phyloP scores from a whole-genome alignment of 2,888 invertebrate genomes.

The Nymphalis c-album region DNA sequence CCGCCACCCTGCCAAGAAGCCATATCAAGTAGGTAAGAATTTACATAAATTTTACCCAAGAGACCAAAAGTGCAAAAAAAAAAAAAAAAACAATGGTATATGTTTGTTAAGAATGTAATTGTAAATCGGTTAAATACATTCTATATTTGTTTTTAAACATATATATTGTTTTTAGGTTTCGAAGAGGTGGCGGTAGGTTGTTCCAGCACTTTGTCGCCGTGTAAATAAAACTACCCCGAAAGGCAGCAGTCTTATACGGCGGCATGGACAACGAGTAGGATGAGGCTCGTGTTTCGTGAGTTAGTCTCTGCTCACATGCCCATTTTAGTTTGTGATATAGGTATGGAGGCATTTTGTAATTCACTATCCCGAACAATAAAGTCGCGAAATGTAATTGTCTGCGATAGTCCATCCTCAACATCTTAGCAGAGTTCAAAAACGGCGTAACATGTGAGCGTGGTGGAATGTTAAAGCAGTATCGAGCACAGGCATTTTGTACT shows the following conservation, averaged over 20 bases:
- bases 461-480: not conserved
- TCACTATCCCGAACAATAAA: not conserved
- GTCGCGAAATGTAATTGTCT: not conserved
- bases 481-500: not conserved
- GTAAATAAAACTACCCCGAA: slow-evolving; percentile 1
- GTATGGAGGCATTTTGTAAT: slow-evolving; percentile 1
- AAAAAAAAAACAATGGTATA: not conserved
- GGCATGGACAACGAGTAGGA: slow-evolving; percentile 1
- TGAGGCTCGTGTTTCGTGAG: not conserved
- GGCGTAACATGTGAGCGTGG: not conserved
- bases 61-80: not conserved
- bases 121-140: not conserved
- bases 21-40: slow-evolving; percentile 1
- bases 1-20: slow-evolving; percentile 1
- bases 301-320: slow-evolving; percentile 2
- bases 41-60: not conserved
- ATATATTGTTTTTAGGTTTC: slow-evolving; percentile 5
- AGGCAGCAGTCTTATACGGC: not conserved
- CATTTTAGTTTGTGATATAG: slow-evolving; percentile 5
- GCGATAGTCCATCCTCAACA: not conserved
- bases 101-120: slow-evolving; percentile 1
- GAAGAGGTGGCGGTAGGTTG: slow-evolving; percentile 7
- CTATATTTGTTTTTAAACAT: not conserved
- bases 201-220: slow-evolving; percentile 7
- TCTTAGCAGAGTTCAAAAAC: not conserved